A percentile compares a stretch with the other conserved stretches of the same genome.
Conservation (phyloP, 2,113 vertebrate genomes). For the Protobothrops flavoviridis region DNA sequence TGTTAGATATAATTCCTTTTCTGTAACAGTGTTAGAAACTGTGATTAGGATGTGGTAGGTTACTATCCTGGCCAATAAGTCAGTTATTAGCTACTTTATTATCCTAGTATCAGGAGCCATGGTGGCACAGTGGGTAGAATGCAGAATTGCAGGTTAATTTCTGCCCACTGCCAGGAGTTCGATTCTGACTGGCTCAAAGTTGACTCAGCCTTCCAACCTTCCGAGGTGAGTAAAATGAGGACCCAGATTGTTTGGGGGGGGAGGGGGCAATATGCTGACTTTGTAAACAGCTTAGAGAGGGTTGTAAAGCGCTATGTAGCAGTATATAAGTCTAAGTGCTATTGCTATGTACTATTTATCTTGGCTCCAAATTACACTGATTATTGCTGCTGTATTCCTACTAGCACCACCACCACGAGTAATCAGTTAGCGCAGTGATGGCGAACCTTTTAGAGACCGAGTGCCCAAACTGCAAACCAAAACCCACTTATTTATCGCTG, state of each 20-base stretch:
- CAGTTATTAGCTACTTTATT: not conserved
- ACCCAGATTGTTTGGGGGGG: not conserved
- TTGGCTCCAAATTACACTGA: not conserved
- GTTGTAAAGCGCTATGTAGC: not conserved
- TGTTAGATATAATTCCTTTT: not conserved
- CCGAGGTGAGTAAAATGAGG: not conserved
- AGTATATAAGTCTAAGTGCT: not conserved
- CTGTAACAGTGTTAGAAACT: not conserved
- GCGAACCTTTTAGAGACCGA: too few relatives aligned
- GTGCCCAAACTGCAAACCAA: too few relatives aligned
- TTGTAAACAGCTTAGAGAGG: not conserved
- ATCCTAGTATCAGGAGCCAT: not conserved
- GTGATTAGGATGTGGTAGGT: not conserved
- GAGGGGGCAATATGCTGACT: not conserved
- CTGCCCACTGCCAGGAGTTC: not conserved
- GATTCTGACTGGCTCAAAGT: not conserved
- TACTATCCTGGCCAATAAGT: not conserved
- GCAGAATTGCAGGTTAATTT: not conserved
- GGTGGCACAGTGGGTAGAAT: not conserved
- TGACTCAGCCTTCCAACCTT: not conserved
- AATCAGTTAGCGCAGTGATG: not conserved
- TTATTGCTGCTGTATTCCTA: rapidly evolving
- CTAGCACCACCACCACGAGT: not conserved
- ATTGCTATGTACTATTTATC: not conserved
- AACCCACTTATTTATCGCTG: too few relatives aligned